Evolutionary conservation across 2,888 invertebrate species (phyloP), one percentile per base, ranked within the genome.

Genomic region (Cheilosia pagana): DNA sequence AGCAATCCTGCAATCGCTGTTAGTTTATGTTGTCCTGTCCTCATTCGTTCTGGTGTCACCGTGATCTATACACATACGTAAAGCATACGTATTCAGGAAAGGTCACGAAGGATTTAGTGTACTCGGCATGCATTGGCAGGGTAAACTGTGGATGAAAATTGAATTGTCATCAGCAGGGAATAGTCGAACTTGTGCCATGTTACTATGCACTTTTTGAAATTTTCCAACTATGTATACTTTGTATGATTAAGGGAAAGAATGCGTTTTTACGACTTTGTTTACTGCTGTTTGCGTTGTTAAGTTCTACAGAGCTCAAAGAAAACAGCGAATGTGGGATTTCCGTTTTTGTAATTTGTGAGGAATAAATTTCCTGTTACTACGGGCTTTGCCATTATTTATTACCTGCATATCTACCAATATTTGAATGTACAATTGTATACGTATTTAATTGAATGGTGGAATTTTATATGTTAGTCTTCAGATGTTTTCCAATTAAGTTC

Each of bases 121-220:
- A 45, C 5, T 45, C 45, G 19, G 10, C 16, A 45, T 77, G 53
- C 31, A 53, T n/a, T 62, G 55, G 35, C 23, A 60, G 25, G 60
- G 68, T 59, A 60, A 68, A 70, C 70, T 62, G 68, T 39, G 70
- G 45, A 68, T 70, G 77, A 39, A 77, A 77, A 77, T 77, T 70
- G 77, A 77, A 70, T 77, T 77, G 48, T 70, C 70, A 77, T 62
- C 39, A 59, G 35, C 25, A 43, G 59, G 28, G 50, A 19, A 28
- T 21, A 23, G 43, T 60, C 21, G 19, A 41, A 19, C 16, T 41
- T 25, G 25, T 16, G 25, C 43, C 39, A 14, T 45, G 41, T 16
- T 45, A 45, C 45, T 45, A 19, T 45, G 23, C 39, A 39, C 39
- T 59, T 43, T 45, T 45, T 39, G 45, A 45, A 19, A 45, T 19